phyloP scores from a whole-genome alignment of 2,797 vertebrate genomes.

The Esox lucius region DNA sequence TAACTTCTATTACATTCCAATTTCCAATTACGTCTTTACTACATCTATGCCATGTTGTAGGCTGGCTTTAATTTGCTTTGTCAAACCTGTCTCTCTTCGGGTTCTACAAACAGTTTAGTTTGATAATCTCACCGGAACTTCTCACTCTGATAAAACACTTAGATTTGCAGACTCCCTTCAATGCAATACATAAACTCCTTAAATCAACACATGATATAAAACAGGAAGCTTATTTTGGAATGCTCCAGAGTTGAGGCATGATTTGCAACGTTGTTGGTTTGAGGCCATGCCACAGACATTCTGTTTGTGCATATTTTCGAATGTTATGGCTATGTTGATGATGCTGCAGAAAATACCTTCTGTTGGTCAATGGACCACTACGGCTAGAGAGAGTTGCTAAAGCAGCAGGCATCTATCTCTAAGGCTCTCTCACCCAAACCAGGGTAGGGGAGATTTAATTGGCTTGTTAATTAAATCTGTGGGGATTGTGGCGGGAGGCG shows the following conservation, averaged over 20 bases:
- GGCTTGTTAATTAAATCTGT: constrained; percentile 27
- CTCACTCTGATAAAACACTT: too few species aligned
- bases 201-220: too few species aligned
- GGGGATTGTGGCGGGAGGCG: not conserved
- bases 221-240: not conserved
- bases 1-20: too few species aligned
- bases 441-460: constrained; percentile 37
- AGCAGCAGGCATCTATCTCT: constrained; percentile 13
- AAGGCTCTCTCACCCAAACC: constrained; percentile 18
- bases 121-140: too few species aligned
- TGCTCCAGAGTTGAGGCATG: not conserved
- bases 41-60: too few species aligned
- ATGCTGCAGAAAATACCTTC: not conserved
- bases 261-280: not conserved
- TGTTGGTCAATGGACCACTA: not conserved
- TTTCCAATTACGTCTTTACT: too few species aligned
- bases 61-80: too few species aligned
- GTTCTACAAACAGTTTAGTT: too few species aligned
- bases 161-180: too few species aligned
- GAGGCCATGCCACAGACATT: not conserved
- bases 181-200: too few species aligned
- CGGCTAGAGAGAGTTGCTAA: constrained; percentile 12
- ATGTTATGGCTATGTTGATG: not conserved
- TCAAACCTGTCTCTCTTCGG: too few species aligned
- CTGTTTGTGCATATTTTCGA: not conserved